Conservation (phyloP, 2,888 invertebrate genomes). For the Sinelater perroti region DNA sequence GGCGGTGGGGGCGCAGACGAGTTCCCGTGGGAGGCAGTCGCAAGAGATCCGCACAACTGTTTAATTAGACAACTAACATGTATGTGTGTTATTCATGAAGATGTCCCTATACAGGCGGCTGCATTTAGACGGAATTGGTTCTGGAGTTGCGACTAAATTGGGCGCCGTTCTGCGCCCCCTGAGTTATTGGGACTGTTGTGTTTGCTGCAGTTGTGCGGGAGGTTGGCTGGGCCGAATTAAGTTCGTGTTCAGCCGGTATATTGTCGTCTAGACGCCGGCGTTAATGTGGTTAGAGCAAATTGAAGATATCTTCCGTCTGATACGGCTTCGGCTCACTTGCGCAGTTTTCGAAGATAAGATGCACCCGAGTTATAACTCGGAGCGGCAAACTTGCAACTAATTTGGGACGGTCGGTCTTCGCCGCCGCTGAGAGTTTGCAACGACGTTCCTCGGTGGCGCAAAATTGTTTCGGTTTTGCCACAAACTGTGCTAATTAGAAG, state of each 20-base stretch:
- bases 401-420: too few relatives aligned
- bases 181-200: conserved; percentile 32
- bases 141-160: conserved; percentile 25
- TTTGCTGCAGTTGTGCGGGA: conserved; percentile 17
- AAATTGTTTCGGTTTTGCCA: too few relatives aligned
- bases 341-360: conserved; percentile 17
- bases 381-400: conserved; percentile 17
- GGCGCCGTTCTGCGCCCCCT: conserved; percentile 23
- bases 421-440: too few relatives aligned
- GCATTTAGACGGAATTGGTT: conserved; percentile 36
- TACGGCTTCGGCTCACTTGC: conserved; percentile 20
- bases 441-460: too few relatives aligned
- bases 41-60: conserved; percentile 42
- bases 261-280: conserved; percentile 29
- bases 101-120: conserved; percentile 33
- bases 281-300: conserved; percentile 30
- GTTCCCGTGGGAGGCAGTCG: conserved; percentile 38
- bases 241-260: conserved; percentile 26
- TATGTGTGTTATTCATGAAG: conserved; percentile 47
- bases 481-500: too few relatives aligned
- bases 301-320: conserved; percentile 28
- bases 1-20: conserved; percentile 28
- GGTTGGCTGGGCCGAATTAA: conserved; percentile 28
- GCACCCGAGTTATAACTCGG: conserved; percentile 13
- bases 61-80: conserved; percentile 50